Base-by-base conservation (phyloP, 2,888 invertebrate genomes). In the Aradus depressus region DNA sequence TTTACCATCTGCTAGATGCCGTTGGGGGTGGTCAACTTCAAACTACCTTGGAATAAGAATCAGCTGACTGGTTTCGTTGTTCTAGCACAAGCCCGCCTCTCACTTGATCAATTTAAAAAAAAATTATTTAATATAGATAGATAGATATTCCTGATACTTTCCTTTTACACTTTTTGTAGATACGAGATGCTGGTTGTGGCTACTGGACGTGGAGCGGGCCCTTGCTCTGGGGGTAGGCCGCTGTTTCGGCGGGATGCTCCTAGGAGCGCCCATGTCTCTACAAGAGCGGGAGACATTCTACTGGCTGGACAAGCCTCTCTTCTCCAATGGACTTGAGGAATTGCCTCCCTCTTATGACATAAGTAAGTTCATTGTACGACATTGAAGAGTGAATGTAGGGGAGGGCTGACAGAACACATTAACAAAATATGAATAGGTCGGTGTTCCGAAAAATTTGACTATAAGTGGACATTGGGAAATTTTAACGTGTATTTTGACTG, bases 201-300 rank as follows among this genome's bases (percentile, higher is more conserved):
- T 77, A 53, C 64, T 77, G 25, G 78, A 79, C 62, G 64, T 77
- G 60, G 76, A 78, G 63, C 67, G 75, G 57, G 72, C 74, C 0
- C 75, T 75, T 61, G 72, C 75, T n/a, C 66, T 78, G 44, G 65
- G 79, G 54, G 71, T 79, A 44, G 79, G 79, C 3, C 50, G 54
- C 34, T 73, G 75, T 62, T 67, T 79, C 21, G 75, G 76, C 3
- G 72, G 72, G 26, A 72, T 74, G 70, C 63, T 77, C 43, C 65
- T 72, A 10, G 76, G 76, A 1, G 65, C 69, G 12, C 66, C 69
- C 1, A 61, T 69, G 4, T 65, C 69, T 4, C 58, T 62, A 21
- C 68, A 70, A 55, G 76, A 77, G 62, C 57, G 62, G 10, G 61
- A 63, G 12, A 67, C 68, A 44, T 61, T 62, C n/a, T 62, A 69